Base-by-base conservation (phyloP, 2,797 vertebrate species). In the Orientallactaga sibirica region DNA sequence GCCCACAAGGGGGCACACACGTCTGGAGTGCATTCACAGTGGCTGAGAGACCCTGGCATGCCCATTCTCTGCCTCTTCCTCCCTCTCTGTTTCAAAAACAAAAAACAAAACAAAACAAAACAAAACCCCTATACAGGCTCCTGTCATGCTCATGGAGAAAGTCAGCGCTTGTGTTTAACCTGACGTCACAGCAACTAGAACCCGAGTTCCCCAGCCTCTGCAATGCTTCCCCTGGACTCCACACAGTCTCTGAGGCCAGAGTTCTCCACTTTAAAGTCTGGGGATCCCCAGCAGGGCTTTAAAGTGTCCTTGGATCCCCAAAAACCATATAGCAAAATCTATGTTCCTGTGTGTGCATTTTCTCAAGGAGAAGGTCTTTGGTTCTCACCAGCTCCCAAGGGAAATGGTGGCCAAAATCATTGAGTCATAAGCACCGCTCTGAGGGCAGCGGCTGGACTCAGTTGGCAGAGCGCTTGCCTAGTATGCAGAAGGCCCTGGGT, bases 351-450 rank as follows among this genome's bases (percentile, higher is more conserved):
- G n/a, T 22, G 3, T 15, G 61, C 18, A 80, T 94, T 78, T 77
- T 75, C 71, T 70, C 68, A 77, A 33, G 62, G 27, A 88, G 64
- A 62, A 87, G 27, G 20, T 52, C 77, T 81, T 88, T 70, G 37
- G 20, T 62, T 93, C 88, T 84, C 76, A 80, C 52, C 66, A 83
- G 18, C 80, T 66, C 79, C 92, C 64, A 80, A 74, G 83, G 33
- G 58, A 94, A 78, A 68, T 43, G 75, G 18, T 76, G 48, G 68
- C 33, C 20, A 10, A 88, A 86, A 82, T 29, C 29, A 33, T 6
- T 33, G 11, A 75, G 52, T 73, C 83, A 64, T 25, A 75, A 86
- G n/a, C 27, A 43, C 16, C 20, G 10, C 25, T 41, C 33, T 61
- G 55, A 14, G 55, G 55, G 55, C 55, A 58, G 16, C 16, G 55